A percentile compares a stretch with the other conserved stretches of the same genome.
Evolutionary conservation across 2,113 vertebrate genomes (phyloP).

Genomic region (Oreochromis niloticus): DNA sequence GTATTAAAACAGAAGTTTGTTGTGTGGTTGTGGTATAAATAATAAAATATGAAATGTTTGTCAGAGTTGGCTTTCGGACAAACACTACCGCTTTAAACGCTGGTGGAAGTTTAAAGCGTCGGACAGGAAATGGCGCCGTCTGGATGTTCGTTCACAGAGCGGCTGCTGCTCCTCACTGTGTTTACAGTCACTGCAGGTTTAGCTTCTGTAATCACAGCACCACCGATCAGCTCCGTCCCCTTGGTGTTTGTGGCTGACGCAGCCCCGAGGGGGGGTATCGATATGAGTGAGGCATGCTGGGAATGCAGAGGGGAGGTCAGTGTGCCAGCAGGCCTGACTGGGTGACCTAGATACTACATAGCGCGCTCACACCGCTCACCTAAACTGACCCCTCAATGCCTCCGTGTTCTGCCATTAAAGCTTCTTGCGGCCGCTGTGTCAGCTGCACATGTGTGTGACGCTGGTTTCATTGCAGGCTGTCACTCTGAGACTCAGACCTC

Average conservation of each 20-base stretch:
- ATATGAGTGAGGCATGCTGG: conserved; percentile 34
- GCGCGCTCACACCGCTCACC: not conserved
- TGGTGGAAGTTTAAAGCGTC: not conserved
- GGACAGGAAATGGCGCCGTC: not conserved
- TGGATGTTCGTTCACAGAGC: not conserved
- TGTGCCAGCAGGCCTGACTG: conserved; percentile 17
- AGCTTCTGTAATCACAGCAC: not conserved
- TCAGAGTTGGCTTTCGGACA: not conserved
- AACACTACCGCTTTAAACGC: not conserved
- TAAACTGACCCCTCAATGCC: not conserved
- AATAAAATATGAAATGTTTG: not conserved
- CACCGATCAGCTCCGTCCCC: not conserved
- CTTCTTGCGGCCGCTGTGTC: not conserved
- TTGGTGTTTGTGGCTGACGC: not conserved
- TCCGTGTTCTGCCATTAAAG: not conserved
- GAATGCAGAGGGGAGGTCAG: conserved; percentile 19
- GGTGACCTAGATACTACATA: conserved; percentile 6
- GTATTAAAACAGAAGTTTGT: not conserved
- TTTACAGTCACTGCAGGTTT: not conserved
- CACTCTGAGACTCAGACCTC: not conserved
- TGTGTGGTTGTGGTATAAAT: not conserved
- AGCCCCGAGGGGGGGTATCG: not conserved
- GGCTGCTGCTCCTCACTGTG: not conserved
- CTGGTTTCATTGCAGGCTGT: not conserved
- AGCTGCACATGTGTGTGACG: not conserved